These are phyloP conservation scores for Rhinophrynus dorsalis DNA, from an alignment of 2,797 vertebrate genomes.

Conservation along the genomic window DNA sequence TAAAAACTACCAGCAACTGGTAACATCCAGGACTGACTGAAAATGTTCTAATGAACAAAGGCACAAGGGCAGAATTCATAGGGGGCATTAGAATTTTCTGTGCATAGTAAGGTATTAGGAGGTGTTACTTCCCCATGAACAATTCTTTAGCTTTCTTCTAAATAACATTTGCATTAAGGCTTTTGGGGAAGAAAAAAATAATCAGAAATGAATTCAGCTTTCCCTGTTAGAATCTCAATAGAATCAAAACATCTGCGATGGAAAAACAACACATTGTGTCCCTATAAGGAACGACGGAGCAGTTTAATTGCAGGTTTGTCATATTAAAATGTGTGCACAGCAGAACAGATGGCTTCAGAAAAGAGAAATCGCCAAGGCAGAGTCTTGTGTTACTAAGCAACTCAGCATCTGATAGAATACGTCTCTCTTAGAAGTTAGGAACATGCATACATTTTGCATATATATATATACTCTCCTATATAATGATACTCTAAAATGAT, in stretches of 20 bases:
- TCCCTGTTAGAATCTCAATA: conserved; percentile 55
- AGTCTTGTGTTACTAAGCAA: conserved; percentile 37
- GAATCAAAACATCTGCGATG: conserved; percentile 59
- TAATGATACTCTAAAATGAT: too few relatives aligned
- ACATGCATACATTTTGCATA: background rate
- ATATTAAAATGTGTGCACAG: conserved; percentile 37
- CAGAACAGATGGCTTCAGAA: conserved; percentile 62
- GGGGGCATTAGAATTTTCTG: too few relatives aligned
- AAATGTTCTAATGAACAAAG: too few relatives aligned
- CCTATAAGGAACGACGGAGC: conserved; percentile 55
- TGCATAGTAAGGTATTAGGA: too few relatives aligned
- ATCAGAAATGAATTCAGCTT: background rate
- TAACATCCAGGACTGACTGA: too few relatives aligned
- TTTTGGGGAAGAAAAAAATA: background rate
- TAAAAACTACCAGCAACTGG: too few relatives aligned
- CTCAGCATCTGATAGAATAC: conserved; percentile 16
- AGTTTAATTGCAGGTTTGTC: conserved; percentile 54
- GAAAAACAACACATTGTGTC: conserved; percentile 57
- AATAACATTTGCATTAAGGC: background rate
- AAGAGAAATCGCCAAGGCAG: conserved; percentile 47
- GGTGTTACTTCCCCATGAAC: too few relatives aligned
- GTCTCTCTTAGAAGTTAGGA: conserved; percentile 17
- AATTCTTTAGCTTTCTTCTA: too few relatives aligned
- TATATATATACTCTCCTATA: too few relatives aligned
- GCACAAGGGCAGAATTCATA: too few relatives aligned